A percentile compares a stretch with the other conserved stretches of the same genome.
phyloP scores from a whole-genome alignment of 2,113 vertebrate species.

The Otus sunia region DNA sequence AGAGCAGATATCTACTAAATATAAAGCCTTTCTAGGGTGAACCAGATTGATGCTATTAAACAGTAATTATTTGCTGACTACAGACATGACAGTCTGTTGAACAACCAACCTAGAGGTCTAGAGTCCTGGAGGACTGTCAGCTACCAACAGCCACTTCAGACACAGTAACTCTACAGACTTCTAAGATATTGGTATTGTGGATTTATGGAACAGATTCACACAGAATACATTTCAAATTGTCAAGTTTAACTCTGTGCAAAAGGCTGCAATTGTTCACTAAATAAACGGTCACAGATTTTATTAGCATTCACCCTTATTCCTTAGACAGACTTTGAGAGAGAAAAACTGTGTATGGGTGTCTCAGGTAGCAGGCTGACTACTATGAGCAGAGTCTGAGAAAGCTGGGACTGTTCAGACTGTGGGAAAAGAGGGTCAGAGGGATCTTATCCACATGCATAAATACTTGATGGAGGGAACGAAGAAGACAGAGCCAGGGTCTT shows the following conservation, averaged over 20 bases:
- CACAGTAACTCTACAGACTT: not conserved
- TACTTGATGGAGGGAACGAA: not conserved
- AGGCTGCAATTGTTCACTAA: not conserved
- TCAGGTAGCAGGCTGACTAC: not conserved
- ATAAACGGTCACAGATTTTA: not conserved
- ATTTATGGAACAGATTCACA: not conserved
- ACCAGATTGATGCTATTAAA: not conserved
- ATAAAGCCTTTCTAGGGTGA: not conserved
- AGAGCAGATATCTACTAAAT: not conserved
- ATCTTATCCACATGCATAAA: not conserved
- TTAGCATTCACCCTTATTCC: not conserved
- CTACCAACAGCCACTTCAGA: not conserved
- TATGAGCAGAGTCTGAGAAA: not conserved
- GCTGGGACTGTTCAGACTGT: not conserved
- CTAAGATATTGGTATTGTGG: not conserved
- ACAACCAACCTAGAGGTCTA: not conserved
- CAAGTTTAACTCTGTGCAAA: not conserved
- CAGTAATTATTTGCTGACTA: not conserved
- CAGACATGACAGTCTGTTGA: not conserved
- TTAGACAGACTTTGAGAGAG: not conserved
- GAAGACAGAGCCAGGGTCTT: too few species aligned
- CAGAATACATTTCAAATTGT: not conserved
- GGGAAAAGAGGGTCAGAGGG: too few species aligned
- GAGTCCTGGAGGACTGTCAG: not conserved
- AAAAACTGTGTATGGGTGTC: not conserved